Evolutionary conservation across 2,888 invertebrate genomes (phyloP).

Genomic region (Itoplectis maculator): DNA sequence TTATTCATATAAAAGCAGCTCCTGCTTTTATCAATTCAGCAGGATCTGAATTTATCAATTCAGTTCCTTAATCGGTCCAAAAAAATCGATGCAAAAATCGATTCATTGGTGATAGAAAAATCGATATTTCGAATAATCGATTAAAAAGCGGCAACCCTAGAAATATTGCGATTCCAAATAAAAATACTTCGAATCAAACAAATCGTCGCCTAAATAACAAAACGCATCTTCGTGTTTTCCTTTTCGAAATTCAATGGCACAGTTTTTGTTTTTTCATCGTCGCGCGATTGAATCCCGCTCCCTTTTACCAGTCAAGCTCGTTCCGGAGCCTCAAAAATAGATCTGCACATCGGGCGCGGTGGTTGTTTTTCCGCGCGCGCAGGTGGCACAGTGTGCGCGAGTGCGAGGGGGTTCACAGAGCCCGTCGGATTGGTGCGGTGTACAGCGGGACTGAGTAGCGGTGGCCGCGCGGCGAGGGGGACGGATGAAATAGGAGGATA

Average conservation of each 20-base stretch:
- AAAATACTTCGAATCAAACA: too few species aligned
- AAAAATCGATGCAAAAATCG: too few species aligned
- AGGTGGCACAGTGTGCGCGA: background rate
- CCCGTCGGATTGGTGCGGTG: conserved; percentile 16
- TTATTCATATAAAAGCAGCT: too few species aligned
- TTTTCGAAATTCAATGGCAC: background rate
- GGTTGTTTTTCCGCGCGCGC: background rate
- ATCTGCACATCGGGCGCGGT: background rate
- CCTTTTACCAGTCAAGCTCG: background rate
- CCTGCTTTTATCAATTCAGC: too few species aligned
- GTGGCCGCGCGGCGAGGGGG: conserved; percentile 54
- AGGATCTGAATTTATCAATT: too few species aligned
- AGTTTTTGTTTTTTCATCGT: background rate
- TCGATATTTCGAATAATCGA: too few species aligned
- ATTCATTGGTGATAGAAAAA: too few species aligned
- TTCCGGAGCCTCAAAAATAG: background rate
- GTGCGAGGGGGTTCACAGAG: background rate
- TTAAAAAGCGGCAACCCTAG: too few species aligned
- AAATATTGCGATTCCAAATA: too few species aligned
- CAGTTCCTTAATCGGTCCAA: too few species aligned
- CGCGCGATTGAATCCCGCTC: background rate
- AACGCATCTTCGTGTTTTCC: background rate
- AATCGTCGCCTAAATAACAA: too few species aligned
- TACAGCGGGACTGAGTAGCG: conserved; percentile 48
- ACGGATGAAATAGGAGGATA: conserved; percentile 73